These are phyloP conservation scores for Sminthurinus signatus DNA, from an alignment of 1,140 invertebrate genomes.

Conservation along the genomic window DNA sequence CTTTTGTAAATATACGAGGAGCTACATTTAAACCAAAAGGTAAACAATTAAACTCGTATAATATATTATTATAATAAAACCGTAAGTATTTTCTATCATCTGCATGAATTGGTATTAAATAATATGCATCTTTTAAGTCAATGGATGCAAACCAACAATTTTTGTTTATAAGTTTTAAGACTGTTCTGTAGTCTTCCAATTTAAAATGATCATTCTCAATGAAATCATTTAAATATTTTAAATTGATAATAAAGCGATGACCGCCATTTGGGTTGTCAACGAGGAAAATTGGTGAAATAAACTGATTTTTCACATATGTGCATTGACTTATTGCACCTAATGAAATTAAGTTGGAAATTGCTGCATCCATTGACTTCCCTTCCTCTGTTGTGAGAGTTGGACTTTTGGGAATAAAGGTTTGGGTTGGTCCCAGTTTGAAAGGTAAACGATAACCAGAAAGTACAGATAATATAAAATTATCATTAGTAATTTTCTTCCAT, in stretches of 20 bases:
- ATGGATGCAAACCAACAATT: conserved; percentile 7
- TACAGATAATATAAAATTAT: not conserved
- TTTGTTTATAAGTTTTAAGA: not conserved
- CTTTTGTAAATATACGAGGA: conserved; percentile 18
- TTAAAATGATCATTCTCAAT: conserved; percentile 14
- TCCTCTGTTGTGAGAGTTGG: not conserved
- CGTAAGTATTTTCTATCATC: conserved; percentile 11
- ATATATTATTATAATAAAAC: not conserved
- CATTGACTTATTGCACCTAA: not conserved
- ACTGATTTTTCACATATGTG: not conserved
- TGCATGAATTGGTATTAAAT: not conserved
- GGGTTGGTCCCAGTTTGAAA: not conserved
- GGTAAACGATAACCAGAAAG: not conserved
- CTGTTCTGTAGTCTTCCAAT: conserved; percentile 7
- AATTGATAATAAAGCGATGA: conserved; percentile 9
- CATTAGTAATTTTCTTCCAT: not conserved
- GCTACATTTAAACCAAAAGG: conserved; percentile 13
- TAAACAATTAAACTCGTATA: conserved; percentile 9
- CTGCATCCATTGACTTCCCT: not conserved
- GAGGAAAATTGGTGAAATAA: conserved; percentile 15
- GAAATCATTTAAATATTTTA: conserved; percentile 16
- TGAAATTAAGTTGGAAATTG: not conserved
- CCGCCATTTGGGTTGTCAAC: conserved; percentile 11
- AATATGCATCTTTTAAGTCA: conserved; percentile 22
- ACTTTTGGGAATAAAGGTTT: not conserved